A percentile compares a stretch with the other conserved stretches of the same genome.
phyloP scores from a whole-genome alignment of 2,113 vertebrate genomes.

The Centropristis striata region DNA sequence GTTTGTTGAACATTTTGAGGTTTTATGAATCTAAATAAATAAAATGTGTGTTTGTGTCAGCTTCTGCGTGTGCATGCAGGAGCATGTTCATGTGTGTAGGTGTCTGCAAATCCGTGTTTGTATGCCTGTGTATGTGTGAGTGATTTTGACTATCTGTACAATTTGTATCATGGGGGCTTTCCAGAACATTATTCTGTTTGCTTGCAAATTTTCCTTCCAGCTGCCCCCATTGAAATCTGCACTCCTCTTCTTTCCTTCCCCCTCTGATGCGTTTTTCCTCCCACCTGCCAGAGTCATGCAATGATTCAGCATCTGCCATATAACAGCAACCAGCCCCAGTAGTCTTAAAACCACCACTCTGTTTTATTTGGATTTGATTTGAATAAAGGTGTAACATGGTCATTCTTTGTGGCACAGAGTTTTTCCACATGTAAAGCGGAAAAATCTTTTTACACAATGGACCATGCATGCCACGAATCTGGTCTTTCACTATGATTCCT shows the following conservation, averaged over 20 bases:
- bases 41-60: slow-evolving; percentile 70
- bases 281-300: slow-evolving; percentile 55
- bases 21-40: slow-evolving; percentile 75
- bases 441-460: not conserved
- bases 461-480: not conserved
- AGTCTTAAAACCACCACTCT: slow-evolving; percentile 26
- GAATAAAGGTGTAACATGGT: slow-evolving; percentile 39
- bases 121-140: slow-evolving; percentile 14
- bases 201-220: slow-evolving; percentile 45
- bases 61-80: slow-evolving; percentile 61
- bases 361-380: slow-evolving; percentile 54
- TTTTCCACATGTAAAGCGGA: slow-evolving; percentile 24
- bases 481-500: not conserved
- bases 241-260: slow-evolving; percentile 6
- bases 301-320: slow-evolving; percentile 47
- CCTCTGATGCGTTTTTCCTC: slow-evolving; percentile 41
- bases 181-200: slow-evolving; percentile 47
- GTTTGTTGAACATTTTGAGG: slow-evolving; percentile 77
- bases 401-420: slow-evolving; percentile 15
- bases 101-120: slow-evolving; percentile 36
- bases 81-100: slow-evolving; percentile 59
- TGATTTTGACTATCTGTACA: slow-evolving; percentile 31
- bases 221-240: slow-evolving; percentile 40
- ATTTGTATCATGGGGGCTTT: slow-evolving; percentile 63
- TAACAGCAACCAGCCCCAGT: slow-evolving; percentile 19